Evolutionary conservation across 2,113 vertebrate genomes (phyloP), one percentile per base, ranked within the genome.

Genomic region (Galemys pyrenaicus): DNA sequence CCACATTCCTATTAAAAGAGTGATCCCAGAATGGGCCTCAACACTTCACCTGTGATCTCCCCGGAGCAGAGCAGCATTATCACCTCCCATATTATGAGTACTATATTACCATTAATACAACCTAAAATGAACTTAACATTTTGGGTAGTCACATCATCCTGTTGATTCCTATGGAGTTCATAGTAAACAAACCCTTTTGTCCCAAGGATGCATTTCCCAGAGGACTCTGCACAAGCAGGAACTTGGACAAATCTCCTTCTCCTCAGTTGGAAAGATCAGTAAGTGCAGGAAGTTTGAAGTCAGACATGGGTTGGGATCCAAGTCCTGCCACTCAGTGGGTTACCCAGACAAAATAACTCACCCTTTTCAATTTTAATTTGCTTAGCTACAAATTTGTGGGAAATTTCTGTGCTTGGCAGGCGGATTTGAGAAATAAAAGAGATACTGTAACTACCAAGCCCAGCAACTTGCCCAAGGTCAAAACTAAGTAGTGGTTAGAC

Each of bases 341-440:
- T 12, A 86, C 74, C 30, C 30, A 24, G 75, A 49, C 51, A 73
- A 82, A 78, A 73, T 73, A 58, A 22, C 71, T n/a, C 22, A 35
- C 24, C 35, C 70, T 35, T 84, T 71, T 32, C 62, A 78, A 24
- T 70, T 91, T 95, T 62, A 73, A 64, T 41, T 87, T 89, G 74
- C 74, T 96, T 67, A 60, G 37, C 46, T 54, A 91, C 19, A 91
- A 91, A 91, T 78, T 2, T 1, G 24, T 12, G 13, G 13, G 75
- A 54, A 51, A 17, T 2, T 60, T 83, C 79, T 91, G 26, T 58
- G 30, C 75, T 94, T 60, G 28, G 20, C 54, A 79, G 58, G 41
- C 19, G 60, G 8, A 65, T n/a, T 10, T 58, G 71, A 92, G 28
- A 5, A 87, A 87, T 67, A 92, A 56, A 87, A 62, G 68, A 88